A percentile compares a stretch with the other conserved stretches of the same genome.
These are phyloP conservation scores for Pseudococcus viburni DNA, from an alignment of 2,888 invertebrate genomes.

Conservation along the genomic window DNA sequence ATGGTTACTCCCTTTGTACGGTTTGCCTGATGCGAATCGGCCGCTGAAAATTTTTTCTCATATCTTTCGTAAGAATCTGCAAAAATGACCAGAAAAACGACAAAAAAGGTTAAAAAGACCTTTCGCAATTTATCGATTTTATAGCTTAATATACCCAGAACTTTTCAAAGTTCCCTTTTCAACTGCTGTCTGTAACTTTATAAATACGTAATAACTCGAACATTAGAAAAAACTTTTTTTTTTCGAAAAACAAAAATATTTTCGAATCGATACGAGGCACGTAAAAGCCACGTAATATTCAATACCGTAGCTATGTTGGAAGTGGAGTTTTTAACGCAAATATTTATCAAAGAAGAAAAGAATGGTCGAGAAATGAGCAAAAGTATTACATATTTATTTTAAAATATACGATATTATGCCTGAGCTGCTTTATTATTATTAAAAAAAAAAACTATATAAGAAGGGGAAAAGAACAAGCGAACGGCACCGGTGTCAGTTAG, in stretches of 20 bases:
- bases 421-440: background rate
- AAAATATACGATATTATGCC: background rate
- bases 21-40: slow-evolving; percentile 6
- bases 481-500: too few relatives aligned
- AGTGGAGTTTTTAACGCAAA: too few relatives aligned
- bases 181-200: background rate
- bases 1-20: background rate
- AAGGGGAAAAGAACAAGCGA: too few relatives aligned
- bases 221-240: background rate
- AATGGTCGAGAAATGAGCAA: background rate
- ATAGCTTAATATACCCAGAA: background rate
- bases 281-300: too few relatives aligned
- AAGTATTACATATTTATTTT: background rate
- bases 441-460: too few relatives aligned
- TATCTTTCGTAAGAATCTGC: slow-evolving; percentile 22
- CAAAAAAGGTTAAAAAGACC: background rate
- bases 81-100: background rate
- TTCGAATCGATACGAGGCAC: background rate
- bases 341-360: too few relatives aligned
- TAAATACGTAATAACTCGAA: slow-evolving; percentile 2
- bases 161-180: background rate
- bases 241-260: background rate
- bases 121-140: background rate
- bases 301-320: too few relatives aligned
- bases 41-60: slow-evolving; percentile 10